Evolutionary conservation across 1,140 invertebrate species (phyloP).

Genomic region (Lethrus apterus): DNA sequence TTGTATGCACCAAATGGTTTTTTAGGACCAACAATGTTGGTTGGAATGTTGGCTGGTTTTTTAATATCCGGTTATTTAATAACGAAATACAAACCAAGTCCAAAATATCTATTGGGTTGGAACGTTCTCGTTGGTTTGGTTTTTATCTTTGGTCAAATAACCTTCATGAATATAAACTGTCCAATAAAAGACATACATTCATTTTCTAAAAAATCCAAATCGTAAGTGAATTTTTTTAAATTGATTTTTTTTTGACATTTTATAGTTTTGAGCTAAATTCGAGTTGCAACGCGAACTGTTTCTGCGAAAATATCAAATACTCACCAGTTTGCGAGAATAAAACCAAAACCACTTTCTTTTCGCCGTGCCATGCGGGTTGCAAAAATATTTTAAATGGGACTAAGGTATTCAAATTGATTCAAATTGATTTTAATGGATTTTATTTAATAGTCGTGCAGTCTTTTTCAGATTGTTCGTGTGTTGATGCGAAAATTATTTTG

Average conservation of each 20-base stretch:
- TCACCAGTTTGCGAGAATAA: constrained; percentile 58
- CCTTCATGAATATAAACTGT: constrained; percentile 64
- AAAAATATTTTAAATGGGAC: constrained; percentile 30
- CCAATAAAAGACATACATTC: constrained; percentile 50
- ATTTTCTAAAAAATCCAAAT: constrained; percentile 41
- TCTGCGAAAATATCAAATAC: constrained; percentile 59
- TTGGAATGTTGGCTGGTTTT: constrained; percentile 49
- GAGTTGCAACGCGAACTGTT: constrained; percentile 55
- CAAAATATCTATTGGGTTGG: constrained; percentile 61
- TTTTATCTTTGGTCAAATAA: constrained; percentile 54
- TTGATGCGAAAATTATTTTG: constrained; percentile 40
- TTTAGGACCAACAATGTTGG: constrained; percentile 1
- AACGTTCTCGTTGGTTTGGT: constrained; percentile 62
- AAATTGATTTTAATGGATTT: not conserved
- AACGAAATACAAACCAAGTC: constrained; percentile 60
- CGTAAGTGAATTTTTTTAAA: constrained; percentile 31
- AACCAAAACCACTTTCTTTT: constrained; percentile 54
- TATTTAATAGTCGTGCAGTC: constrained; percentile 14
- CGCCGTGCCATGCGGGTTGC: constrained; percentile 65
- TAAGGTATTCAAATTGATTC: constrained; percentile 23
- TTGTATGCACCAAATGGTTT: too few relatives aligned
- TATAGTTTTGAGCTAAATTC: constrained; percentile 43
- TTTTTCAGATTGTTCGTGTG: constrained; percentile 52
- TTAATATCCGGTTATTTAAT: constrained; percentile 60
- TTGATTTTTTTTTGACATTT: constrained; percentile 20